These are phyloP conservation scores for Sakesphorus luctuosus DNA, from an alignment of 2,113 vertebrate genomes.

Conservation along the genomic window DNA sequence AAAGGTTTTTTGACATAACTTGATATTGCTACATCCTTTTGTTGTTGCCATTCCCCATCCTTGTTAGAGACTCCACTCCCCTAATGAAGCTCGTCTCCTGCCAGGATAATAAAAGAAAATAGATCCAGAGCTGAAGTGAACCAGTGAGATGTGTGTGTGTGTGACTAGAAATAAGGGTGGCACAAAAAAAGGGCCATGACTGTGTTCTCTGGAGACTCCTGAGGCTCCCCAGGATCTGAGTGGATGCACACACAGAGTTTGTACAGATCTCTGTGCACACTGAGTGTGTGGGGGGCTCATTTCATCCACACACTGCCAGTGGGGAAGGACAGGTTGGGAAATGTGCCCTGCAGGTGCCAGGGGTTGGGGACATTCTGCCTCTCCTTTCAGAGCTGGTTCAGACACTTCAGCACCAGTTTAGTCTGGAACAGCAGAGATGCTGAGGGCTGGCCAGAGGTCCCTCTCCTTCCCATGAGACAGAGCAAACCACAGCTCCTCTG, in stretches of 20 bases:
- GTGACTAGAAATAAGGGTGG: slow-evolving; percentile 13
- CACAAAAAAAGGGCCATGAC: background rate
- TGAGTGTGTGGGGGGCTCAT: accelerated
- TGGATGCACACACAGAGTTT: background rate
- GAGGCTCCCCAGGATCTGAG: background rate
- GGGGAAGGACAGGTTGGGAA: accelerated
- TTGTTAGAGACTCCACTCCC: slow-evolving; percentile 54
- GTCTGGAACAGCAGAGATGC: background rate
- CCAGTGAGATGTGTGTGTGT: background rate
- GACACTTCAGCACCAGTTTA: background rate
- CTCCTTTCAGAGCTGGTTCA: background rate
- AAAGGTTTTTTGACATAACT: slow-evolving; percentile 67
- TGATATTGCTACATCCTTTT: slow-evolving; percentile 53
- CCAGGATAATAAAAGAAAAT: slow-evolving; percentile 60
- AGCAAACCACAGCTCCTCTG: background rate
- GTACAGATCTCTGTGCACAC: accelerated
- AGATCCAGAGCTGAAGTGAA: slow-evolving; percentile 32
- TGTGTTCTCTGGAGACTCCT: background rate
- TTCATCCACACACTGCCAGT: accelerated
- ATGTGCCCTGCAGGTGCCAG: background rate
- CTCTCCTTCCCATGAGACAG: background rate
- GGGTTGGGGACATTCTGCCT: background rate
- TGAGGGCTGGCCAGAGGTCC: background rate
- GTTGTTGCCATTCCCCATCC: slow-evolving; percentile 62
- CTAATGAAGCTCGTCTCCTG: slow-evolving; percentile 67